Evolutionary conservation across 2,797 vertebrate species (phyloP).

Genomic region (Taenioides sp.): DNA sequence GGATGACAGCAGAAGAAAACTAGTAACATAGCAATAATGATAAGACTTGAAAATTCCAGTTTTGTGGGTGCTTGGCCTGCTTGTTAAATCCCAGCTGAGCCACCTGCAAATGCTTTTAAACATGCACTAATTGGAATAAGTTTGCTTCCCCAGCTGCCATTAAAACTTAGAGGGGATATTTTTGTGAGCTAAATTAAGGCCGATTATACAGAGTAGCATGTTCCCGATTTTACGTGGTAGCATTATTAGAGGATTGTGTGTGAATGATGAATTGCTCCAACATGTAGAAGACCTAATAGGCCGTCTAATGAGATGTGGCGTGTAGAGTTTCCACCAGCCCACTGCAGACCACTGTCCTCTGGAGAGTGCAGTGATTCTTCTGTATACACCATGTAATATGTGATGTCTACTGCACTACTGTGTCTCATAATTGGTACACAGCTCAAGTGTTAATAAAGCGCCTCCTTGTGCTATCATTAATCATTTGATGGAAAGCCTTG

Average conservation of each 20-base stretch:
- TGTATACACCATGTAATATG: conserved; percentile 2
- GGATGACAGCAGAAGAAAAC: not conserved
- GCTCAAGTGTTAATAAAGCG: conserved; percentile 7
- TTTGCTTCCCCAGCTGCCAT: conserved; percentile 9
- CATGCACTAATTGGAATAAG: conserved; percentile 9
- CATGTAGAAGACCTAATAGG: conserved; percentile 8
- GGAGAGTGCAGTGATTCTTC: not conserved
- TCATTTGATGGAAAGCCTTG: conserved; percentile 11
- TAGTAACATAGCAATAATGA: not conserved
- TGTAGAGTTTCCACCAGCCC: not conserved
- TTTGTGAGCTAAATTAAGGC: not conserved
- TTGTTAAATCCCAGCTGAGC: conserved; percentile 3
- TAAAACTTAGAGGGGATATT: conserved; percentile 5
- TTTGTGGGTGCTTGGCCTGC: not conserved
- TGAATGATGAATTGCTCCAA: conserved; percentile 3
- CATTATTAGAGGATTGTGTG: not conserved
- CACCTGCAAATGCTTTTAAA: conserved; percentile 3
- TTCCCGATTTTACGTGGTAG: not conserved
- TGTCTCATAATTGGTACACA: conserved; percentile 6
- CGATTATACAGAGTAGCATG: not conserved
- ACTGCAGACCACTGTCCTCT: conserved; percentile 2
- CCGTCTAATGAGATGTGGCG: conserved; percentile 3
- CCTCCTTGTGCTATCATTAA: conserved; percentile 3
- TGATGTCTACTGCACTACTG: not conserved
- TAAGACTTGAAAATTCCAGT: not conserved